phyloP scores from a whole-genome alignment of 2,888 invertebrate species.

The Brenthis ino region DNA sequence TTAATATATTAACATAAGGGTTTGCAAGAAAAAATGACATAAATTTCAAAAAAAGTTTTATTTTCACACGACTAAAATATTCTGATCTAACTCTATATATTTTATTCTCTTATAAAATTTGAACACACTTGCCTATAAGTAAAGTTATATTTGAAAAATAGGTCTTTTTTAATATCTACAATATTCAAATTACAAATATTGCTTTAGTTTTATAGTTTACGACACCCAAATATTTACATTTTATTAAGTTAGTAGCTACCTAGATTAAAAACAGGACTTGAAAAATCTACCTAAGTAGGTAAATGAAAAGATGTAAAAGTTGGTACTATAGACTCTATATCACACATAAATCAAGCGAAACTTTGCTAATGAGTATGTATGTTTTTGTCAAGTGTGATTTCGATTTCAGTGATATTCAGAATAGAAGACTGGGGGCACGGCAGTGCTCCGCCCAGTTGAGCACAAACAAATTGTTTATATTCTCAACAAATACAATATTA shows the following conservation, averaged over 20 bases:
- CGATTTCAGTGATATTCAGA: too few species aligned
- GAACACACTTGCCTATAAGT: slow-evolving; percentile 42
- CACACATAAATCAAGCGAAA: too few species aligned
- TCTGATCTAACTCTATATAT: slow-evolving; percentile 23
- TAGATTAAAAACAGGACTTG: too few species aligned
- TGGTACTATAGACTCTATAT: too few species aligned
- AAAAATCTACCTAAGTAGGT: too few species aligned
- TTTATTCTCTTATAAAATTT: slow-evolving; percentile 40
- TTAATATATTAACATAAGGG: not conserved
- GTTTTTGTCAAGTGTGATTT: too few species aligned
- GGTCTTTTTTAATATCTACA: slow-evolving; percentile 32
- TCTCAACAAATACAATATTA: too few species aligned
- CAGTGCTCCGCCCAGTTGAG: too few species aligned
- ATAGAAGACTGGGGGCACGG: too few species aligned
- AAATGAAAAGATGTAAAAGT: too few species aligned
- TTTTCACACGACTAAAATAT: slow-evolving; percentile 35
- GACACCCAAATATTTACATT: not conserved
- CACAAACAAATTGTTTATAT: too few species aligned
- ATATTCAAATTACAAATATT: slow-evolving; percentile 31
- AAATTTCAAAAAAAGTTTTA: slow-evolving; percentile 29
- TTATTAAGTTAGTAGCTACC: not conserved
- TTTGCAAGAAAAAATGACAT: slow-evolving; percentile 10
- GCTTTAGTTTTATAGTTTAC: slow-evolving; percentile 28
- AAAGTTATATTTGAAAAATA: slow-evolving; percentile 36
- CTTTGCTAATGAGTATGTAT: too few species aligned